Evolutionary conservation across 2,797 vertebrate species (phyloP).

Genomic region (Alcedo quadribrachys): DNA sequence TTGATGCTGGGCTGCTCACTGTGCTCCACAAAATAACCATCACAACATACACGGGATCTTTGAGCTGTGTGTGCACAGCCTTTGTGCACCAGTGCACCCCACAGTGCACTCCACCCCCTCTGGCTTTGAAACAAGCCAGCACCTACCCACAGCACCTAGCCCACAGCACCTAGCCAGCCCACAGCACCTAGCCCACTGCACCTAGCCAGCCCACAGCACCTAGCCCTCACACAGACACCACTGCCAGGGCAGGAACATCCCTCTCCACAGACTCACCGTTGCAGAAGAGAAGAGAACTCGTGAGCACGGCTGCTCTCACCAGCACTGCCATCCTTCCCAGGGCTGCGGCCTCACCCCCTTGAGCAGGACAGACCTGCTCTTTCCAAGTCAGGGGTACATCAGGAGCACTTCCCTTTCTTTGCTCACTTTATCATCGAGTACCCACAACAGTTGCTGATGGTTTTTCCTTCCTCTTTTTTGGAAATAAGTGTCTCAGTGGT

Average conservation of each 20-base stretch:
- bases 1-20: background rate
- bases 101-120: fast-evolving
- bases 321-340: background rate
- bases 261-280: background rate
- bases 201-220: no score
- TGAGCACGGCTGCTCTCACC: background rate
- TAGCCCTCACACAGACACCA: fast-evolving
- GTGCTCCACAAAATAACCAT: fast-evolving
- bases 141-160: no score
- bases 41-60: fast-evolving
- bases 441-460: background rate
- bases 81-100: no score
- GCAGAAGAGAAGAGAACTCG: background rate
- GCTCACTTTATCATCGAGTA: background rate
- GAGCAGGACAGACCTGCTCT: fast-evolving
- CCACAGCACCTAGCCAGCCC: no score
- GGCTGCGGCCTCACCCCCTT: background rate
- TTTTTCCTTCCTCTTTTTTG: conserved; percentile 26
- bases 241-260: background rate
- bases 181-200: no score
- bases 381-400: background rate
- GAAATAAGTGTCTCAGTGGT: background rate
- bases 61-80: background rate
- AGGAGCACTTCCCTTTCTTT: background rate
- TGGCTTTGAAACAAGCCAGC: background rate